phyloP scores from a whole-genome alignment of 2,888 invertebrate species.

The Capitulum mitella region DNA sequence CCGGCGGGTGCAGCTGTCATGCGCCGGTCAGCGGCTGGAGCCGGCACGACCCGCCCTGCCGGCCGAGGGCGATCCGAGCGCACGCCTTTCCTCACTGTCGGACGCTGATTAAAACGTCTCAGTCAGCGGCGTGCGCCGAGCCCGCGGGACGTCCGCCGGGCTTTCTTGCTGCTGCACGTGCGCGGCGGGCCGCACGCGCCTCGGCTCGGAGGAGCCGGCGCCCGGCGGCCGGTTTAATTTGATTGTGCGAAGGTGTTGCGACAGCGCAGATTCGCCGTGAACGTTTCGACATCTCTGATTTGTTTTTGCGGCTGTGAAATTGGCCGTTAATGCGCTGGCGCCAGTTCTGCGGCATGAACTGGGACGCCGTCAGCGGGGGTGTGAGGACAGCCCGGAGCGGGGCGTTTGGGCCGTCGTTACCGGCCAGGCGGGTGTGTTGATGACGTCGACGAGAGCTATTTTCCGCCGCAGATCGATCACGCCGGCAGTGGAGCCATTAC shows the following conservation, averaged over 20 bases:
- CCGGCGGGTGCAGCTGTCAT: too few relatives aligned
- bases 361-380: too few relatives aligned
- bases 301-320: constrained; percentile 5
- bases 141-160: background rate
- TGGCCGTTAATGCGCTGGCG: background rate
- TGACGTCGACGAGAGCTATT: background rate
- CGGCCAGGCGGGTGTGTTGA: background rate
- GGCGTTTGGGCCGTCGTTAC: background rate
- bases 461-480: background rate
- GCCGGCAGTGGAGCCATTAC: too few relatives aligned
- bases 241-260: constrained; percentile 1
- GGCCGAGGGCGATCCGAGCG: background rate
- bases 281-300: background rate
- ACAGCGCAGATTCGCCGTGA: background rate
- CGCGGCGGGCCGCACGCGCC: background rate
- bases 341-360: too few relatives aligned
- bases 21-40: too few relatives aligned
- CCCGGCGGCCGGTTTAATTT: background rate
- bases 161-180: background rate
- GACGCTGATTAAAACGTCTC: background rate
- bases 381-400: background rate
- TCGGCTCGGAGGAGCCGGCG: background rate
- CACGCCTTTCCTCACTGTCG: background rate
- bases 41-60: too few relatives aligned
- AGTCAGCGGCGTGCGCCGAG: background rate